A percentile compares a stretch with the other conserved stretches of the same genome.
Evolutionary conservation across 2,797 vertebrate genomes (phyloP).

Genomic region (Semotilus atromaculatus): DNA sequence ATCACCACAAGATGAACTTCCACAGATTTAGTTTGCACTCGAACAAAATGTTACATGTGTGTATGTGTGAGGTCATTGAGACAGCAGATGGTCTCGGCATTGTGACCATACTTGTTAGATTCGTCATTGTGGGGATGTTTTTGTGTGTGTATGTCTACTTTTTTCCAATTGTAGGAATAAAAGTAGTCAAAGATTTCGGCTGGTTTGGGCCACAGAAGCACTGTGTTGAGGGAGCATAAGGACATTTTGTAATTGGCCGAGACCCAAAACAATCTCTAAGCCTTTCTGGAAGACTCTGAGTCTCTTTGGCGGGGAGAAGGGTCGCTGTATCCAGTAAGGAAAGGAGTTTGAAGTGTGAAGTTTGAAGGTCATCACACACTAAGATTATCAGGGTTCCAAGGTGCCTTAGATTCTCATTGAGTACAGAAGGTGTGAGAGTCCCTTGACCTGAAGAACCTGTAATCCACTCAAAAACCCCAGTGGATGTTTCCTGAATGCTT

Average conservation of each 20-base stretch:
- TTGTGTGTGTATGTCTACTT: conserved; percentile 18
- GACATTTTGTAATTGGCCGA: conserved; percentile 10
- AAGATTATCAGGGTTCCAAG: conserved; percentile 71
- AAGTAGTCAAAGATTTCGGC: conserved; percentile 2
- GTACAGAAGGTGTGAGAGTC: conserved; percentile 33
- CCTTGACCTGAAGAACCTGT: conserved; percentile 48
- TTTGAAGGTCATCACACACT: conserved; percentile 44
- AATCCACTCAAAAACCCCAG: not conserved
- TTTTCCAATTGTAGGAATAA: conserved; percentile 51
- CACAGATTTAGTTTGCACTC: conserved; percentile 38
- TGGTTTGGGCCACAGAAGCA: conserved; percentile 11
- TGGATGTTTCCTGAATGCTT: not conserved
- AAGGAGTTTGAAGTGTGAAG: conserved; percentile 48
- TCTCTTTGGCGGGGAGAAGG: not conserved
- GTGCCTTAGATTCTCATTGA: conserved; percentile 74
- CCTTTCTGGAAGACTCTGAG: not conserved
- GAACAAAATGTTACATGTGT: conserved; percentile 18
- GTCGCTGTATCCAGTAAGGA: conserved; percentile 62
- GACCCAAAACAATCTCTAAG: conserved; percentile 19
- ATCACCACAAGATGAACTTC: not conserved
- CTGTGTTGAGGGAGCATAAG: conserved; percentile 29
- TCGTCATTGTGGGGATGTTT: conserved; percentile 9
- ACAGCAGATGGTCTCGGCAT: conserved; percentile 30
- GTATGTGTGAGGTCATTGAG: conserved; percentile 2
- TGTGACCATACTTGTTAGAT: not conserved